Percentiles rank a stretch among this genome's conserved stretches.
These are phyloP conservation scores for Hyles lineata DNA, from an alignment of 2,888 invertebrate genomes.

Conservation along the genomic window DNA sequence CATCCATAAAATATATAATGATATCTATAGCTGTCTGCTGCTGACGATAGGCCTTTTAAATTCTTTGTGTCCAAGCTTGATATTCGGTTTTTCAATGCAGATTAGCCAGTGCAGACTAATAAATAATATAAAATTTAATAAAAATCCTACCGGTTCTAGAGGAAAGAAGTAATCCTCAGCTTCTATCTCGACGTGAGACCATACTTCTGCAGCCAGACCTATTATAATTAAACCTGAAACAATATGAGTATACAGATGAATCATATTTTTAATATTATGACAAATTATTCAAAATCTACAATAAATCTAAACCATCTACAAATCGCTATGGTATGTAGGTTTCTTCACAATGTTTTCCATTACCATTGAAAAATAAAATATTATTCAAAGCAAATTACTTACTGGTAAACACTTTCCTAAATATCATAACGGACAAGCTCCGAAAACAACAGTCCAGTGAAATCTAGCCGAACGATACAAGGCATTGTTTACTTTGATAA, in stretches of 20 bases:
- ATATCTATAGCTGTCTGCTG: too few relatives aligned
- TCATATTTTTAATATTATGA: not conserved
- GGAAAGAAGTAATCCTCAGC: conserved; percentile 81
- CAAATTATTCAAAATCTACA: too few relatives aligned
- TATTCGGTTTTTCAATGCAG: too few relatives aligned
- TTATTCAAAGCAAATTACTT: conserved; percentile 44
- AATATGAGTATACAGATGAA: conserved; percentile 19
- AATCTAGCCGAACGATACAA: conserved; percentile 52
- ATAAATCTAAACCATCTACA: too few relatives aligned
- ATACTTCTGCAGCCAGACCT: conserved; percentile 63
- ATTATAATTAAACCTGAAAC: conserved; percentile 67
- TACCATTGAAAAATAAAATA: not conserved
- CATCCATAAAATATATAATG: too few relatives aligned
- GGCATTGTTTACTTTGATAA: conserved; percentile 57
- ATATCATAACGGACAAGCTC: conserved; percentile 57
- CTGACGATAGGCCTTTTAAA: too few relatives aligned
- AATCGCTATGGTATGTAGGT: too few relatives aligned
- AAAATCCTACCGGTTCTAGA: conserved; percentile 67
- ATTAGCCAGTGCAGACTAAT: too few relatives aligned
- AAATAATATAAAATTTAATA: not conserved
- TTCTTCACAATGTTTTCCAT: too few relatives aligned
- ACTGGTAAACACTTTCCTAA: conserved; percentile 64
- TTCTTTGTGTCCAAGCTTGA: too few relatives aligned
- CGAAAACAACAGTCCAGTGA: conserved; percentile 40
- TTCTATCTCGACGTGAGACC: conserved; percentile 77